phyloP scores from a whole-genome alignment of 2,797 vertebrate genomes.

The Diceros bicornis region DNA sequence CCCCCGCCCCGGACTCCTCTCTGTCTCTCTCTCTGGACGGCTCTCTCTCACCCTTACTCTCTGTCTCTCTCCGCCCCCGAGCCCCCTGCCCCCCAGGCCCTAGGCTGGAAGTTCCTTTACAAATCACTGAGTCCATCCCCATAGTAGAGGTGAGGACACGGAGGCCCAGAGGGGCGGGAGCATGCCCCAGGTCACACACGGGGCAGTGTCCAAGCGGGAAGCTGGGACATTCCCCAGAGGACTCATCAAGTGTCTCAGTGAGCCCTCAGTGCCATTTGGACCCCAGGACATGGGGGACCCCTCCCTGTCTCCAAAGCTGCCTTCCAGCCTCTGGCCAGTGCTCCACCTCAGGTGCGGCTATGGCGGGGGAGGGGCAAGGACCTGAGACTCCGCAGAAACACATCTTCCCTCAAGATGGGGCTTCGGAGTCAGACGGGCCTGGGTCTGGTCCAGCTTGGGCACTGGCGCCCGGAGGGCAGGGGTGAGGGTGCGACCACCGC shows the following conservation, averaged over 20 bases:
- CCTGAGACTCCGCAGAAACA: background rate
- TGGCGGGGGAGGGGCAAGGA: too few relatives aligned
- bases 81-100: background rate
- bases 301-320: background rate
- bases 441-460: background rate
- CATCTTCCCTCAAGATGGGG: background rate
- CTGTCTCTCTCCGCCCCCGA: background rate
- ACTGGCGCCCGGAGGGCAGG: background rate
- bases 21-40: background rate
- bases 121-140: background rate
- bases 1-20: background rate
- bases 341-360: too few relatives aligned
- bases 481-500: background rate
- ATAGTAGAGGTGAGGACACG: background rate
- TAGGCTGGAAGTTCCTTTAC: background rate
- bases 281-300: background rate
- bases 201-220: background rate
- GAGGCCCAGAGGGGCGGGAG: background rate
- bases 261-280: too few relatives aligned
- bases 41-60: background rate
- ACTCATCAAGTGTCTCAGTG: background rate
- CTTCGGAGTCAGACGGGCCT: background rate
- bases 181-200: fast-evolving
- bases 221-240: background rate
- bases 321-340: background rate